Conservation (phyloP, 2,113 vertebrate genomes). For the Urocolius indicus region DNA sequence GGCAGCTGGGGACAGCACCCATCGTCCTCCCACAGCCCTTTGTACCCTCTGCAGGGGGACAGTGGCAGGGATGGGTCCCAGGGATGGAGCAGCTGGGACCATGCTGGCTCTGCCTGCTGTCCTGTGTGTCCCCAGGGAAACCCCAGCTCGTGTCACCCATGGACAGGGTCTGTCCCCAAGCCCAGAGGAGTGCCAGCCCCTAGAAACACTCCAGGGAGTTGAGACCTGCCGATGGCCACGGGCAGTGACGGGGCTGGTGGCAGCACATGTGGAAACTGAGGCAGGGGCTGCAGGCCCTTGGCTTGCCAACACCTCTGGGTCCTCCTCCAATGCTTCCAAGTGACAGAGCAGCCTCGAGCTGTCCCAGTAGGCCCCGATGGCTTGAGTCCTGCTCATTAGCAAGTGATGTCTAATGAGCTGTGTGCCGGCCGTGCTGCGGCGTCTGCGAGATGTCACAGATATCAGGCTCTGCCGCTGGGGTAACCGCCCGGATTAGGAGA, state of each 20-base stretch:
- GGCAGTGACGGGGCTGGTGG: rapidly evolving
- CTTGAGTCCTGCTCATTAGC: neutral
- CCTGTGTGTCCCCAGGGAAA: neutral
- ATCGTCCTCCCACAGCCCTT: neutral
- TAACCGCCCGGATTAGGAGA: too few relatives aligned
- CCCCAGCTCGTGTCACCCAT: neutral
- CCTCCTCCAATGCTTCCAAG: neutral
- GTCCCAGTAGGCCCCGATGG: neutral
- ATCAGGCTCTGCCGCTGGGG: rapidly evolving
- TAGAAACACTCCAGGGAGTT: neutral
- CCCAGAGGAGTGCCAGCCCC: neutral
- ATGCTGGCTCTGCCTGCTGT: neutral
- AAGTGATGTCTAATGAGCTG: neutral
- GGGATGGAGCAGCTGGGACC: neutral
- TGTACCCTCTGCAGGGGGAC: neutral
- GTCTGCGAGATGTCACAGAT: rapidly evolving
- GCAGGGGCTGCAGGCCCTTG: neutral
- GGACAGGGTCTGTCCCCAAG: rapidly evolving
- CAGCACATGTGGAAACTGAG: neutral
- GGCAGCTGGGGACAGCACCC: neutral
- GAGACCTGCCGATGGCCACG: neutral
- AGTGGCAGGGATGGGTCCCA: neutral
- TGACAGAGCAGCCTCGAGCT: neutral
- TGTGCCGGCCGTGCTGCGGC: rapidly evolving
- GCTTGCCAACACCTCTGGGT: neutral